Evolutionary conservation across 2,797 vertebrate genomes (phyloP).

Genomic region (Urophycis tenuis): DNA sequence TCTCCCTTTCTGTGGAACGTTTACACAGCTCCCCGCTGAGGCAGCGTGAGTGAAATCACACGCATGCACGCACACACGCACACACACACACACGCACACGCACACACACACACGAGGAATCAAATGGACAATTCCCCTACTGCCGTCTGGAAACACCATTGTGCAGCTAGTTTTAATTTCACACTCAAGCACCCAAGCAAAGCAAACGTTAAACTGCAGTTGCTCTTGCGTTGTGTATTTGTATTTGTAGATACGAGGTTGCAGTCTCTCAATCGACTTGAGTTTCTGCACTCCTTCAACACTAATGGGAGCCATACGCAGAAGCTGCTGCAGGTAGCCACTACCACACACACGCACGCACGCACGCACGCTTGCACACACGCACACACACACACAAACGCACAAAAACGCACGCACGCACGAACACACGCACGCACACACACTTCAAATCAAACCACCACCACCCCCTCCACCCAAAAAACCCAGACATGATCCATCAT

Average conservation of each 20-base stretch:
- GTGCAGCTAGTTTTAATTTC: conserved; percentile 6
- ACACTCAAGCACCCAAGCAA: neutral
- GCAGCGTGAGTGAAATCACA: neutral
- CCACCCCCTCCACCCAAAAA: too few species aligned
- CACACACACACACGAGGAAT: neutral
- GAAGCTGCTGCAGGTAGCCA: neutral
- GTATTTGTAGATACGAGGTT: neutral
- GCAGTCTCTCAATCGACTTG: neutral
- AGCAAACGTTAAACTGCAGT: neutral
- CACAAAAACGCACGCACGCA: neutral
- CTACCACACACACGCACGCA: neutral
- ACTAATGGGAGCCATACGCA: neutral
- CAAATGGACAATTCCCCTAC: too few species aligned
- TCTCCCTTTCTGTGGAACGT: too few species aligned
- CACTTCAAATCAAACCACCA: too few species aligned
- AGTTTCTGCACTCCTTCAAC: neutral
- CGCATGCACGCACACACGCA: neutral
- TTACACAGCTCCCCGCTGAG: neutral
- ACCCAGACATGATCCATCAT: neutral
- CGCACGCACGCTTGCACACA: neutral
- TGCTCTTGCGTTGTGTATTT: neutral
- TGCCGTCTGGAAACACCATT: neutral
- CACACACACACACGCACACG: neutral
- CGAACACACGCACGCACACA: conserved; percentile 11
- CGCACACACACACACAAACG: neutral